phyloP scores from a whole-genome alignment of 1,140 invertebrate genomes.

The Colletes latitarsis region DNA sequence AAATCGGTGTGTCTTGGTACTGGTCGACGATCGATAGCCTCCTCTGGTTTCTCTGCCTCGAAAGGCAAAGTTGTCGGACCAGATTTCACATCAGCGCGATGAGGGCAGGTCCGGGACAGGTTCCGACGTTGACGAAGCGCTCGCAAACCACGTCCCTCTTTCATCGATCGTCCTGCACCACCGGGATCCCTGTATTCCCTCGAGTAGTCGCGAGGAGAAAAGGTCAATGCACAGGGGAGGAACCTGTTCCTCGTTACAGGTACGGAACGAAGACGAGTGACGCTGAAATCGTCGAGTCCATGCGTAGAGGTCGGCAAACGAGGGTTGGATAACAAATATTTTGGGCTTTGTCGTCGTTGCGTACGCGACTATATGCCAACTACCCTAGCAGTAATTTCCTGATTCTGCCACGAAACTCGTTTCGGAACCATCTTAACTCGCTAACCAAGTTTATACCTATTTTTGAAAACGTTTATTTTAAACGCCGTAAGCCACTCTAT shows the following conservation, averaged over 20 bases:
- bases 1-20: background rate
- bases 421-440: no score
- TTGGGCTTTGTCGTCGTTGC: no score
- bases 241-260: conserved; percentile 58
- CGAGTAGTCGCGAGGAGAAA: conserved; percentile 17
- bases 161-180: conserved; percentile 22
- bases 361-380: no score
- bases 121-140: conserved; percentile 37
- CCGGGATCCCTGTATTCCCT: conserved; percentile 32
- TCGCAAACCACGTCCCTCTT: conserved; percentile 19
- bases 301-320: no score
- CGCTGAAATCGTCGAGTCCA: no score
- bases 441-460: no score
- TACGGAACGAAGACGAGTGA: conserved; percentile 14
- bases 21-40: background rate
- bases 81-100: conserved; percentile 33
- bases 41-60: background rate
- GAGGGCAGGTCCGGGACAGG: conserved; percentile 41
- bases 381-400: no score
- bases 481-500: no score
- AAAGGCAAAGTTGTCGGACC: conserved; percentile 36
- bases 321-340: no score
- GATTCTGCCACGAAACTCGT: no score
- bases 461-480: no score
- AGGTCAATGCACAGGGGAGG: conserved; percentile 36